Conservation (phyloP, 2,113 vertebrate genomes). For the Salvelinus sp. region DNA sequence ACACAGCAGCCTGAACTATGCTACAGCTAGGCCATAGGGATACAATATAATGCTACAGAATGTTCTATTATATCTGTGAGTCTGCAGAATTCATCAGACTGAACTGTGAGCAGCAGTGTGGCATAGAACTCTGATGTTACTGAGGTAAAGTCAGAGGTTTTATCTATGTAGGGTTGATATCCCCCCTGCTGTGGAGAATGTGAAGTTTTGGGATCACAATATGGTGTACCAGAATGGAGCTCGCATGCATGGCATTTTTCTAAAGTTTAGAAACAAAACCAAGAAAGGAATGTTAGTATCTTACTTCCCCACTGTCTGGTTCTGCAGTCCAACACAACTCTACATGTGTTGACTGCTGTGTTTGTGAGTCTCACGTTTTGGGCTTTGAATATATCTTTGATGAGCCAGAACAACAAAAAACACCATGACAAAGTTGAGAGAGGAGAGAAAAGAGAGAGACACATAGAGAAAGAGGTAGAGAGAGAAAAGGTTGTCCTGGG, state of each 20-base stretch:
- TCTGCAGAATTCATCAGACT: too few species aligned
- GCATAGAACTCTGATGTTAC: background rate
- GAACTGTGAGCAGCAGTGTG: background rate
- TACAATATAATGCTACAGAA: too few species aligned
- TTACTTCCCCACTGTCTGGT: background rate
- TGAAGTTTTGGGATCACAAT: too few species aligned
- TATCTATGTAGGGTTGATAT: too few species aligned
- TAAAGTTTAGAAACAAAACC: too few species aligned
- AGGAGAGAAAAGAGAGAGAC: too few species aligned
- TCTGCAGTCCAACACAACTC: background rate
- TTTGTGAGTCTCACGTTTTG: background rate
- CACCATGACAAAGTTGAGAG: constrained; percentile 67
- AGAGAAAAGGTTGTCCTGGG: constrained; percentile 72
- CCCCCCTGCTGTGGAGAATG: too few species aligned
- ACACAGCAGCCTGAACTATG: background rate
- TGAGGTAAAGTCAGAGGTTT: too few species aligned
- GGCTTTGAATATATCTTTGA: background rate
- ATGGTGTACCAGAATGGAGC: too few species aligned
- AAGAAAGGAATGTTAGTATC: background rate
- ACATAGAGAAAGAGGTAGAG: constrained; percentile 6
- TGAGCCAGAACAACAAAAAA: background rate
- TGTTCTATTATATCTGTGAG: too few species aligned
- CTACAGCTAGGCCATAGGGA: too few species aligned
- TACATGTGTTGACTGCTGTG: background rate
- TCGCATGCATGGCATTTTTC: too few species aligned